Evolutionary conservation across 2,888 invertebrate species (phyloP).

Genomic region (Drosophila aldrichi): DNA sequence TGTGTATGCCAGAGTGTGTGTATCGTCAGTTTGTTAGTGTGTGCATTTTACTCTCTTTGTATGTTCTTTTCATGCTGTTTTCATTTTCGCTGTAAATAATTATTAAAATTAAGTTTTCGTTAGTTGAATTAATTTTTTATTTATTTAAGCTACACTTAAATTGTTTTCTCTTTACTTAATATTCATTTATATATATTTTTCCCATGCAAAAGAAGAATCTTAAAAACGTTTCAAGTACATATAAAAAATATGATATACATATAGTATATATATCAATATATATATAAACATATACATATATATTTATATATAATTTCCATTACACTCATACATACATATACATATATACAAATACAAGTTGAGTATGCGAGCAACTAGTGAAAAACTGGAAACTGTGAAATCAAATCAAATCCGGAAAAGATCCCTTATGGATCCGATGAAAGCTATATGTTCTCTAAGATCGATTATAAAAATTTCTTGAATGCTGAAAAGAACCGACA

Average conservation of each 20-base stretch:
- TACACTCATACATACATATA: constrained; percentile 48
- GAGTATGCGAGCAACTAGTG: constrained; percentile 32
- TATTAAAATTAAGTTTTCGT: constrained; percentile 52
- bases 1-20: background rate
- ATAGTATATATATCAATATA: constrained; percentile 7
- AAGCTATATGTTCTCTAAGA: constrained; percentile 31
- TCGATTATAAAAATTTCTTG: constrained; percentile 26
- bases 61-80: background rate
- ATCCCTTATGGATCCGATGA: constrained; percentile 17
- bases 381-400: background rate
- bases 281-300: background rate
- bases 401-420: background rate
- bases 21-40: background rate
- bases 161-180: background rate
- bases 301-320: constrained; percentile 38
- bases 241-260: constrained; percentile 66
- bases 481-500: constrained; percentile 22
- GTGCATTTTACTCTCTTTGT: background rate
- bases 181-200: background rate
- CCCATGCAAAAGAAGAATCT: constrained; percentile 67
- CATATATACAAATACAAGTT: constrained; percentile 42
- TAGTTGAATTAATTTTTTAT: constrained; percentile 44
- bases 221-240: constrained; percentile 72
- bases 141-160: constrained; percentile 6
- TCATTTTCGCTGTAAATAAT: constrained; percentile 70